phyloP scores from a whole-genome alignment of 1,140 invertebrate species.

The Campoletis sonorensis region DNA sequence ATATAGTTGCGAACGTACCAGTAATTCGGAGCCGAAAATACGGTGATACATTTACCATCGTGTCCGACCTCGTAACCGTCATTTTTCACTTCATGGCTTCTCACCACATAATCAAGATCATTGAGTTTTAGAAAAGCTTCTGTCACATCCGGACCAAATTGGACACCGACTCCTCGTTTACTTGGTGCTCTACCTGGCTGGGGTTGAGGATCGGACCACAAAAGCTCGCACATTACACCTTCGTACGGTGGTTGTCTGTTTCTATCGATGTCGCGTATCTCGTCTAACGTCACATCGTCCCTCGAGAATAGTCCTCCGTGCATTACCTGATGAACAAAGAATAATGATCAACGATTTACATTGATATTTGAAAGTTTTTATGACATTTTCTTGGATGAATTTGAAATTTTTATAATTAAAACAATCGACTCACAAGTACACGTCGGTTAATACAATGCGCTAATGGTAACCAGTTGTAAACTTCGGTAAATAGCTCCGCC shows the following conservation, averaged over 20 bases:
- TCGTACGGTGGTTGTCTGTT: slow-evolving; percentile 98
- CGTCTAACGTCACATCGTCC: slow-evolving; percentile 93
- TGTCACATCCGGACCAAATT: slow-evolving; percentile 99
- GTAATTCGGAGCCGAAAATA: slow-evolving; percentile 99
- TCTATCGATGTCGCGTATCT: slow-evolving; percentile 92
- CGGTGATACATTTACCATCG: slow-evolving; percentile 95
- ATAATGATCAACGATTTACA: slow-evolving; percentile 21
- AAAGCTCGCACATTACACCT: slow-evolving; percentile 96
- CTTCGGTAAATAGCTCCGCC: slow-evolving; percentile 98
- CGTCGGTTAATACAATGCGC: slow-evolving; percentile 96
- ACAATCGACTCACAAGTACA: slow-evolving; percentile 84
- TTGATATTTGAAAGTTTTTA: not conserved
- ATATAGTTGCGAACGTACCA: slow-evolving; percentile 82
- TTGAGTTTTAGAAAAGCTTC: slow-evolving; percentile 90
- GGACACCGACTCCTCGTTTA: slow-evolving; percentile 97
- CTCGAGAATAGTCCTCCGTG: slow-evolving; percentile 95
- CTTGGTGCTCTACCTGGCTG: slow-evolving; percentile 91
- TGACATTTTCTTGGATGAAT: no score
- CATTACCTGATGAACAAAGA: slow-evolving; percentile 83
- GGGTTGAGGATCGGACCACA: slow-evolving; percentile 99
- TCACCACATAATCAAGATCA: slow-evolving; percentile 93
- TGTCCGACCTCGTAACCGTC: slow-evolving; percentile 97
- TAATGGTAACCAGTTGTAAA: slow-evolving; percentile 98
- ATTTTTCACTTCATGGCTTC: slow-evolving; percentile 99
- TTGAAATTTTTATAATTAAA: not conserved